Evolutionary conservation across 1,140 invertebrate genomes (phyloP).

Genomic region (Drosophila sp.): DNA sequence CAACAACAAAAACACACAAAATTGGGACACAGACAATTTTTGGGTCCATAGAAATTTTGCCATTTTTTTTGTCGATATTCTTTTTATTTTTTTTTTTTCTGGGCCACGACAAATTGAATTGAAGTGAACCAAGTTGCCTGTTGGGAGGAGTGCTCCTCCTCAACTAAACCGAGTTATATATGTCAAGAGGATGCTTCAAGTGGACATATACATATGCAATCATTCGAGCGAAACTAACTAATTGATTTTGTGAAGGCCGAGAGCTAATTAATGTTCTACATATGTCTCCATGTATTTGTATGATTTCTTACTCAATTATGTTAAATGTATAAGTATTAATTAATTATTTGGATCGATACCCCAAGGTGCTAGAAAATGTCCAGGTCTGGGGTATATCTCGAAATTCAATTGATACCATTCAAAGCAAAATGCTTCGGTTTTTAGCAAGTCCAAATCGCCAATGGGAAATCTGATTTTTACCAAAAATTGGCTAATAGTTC

Average conservation of each 20-base stretch:
- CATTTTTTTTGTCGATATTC: slow-evolving; percentile 40
- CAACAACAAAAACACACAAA: slow-evolving; percentile 32
- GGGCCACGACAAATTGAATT: slow-evolving; percentile 53
- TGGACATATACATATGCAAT: slow-evolving; percentile 27
- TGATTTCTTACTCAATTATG: slow-evolving; percentile 61
- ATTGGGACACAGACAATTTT: slow-evolving; percentile 44
- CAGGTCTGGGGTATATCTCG: slow-evolving; percentile 17
- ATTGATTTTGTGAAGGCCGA: slow-evolving; percentile 60
- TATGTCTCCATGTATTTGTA: slow-evolving; percentile 43
- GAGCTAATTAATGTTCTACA: slow-evolving; percentile 53
- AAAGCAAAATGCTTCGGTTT: slow-evolving; percentile 48
- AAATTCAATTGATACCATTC: slow-evolving; percentile 57
- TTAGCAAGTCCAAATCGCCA: slow-evolving; percentile 4
- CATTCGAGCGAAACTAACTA: slow-evolving; percentile 52
- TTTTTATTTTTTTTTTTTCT: slow-evolving; percentile 37
- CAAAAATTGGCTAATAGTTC: not conserved
- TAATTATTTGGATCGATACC: not conserved
- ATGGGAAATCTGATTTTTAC: slow-evolving; percentile 16
- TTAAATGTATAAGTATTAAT: slow-evolving; percentile 40
- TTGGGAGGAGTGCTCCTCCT: not conserved
- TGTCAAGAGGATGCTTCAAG: slow-evolving; percentile 40
- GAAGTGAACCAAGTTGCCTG: slow-evolving; percentile 29
- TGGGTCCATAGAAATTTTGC: slow-evolving; percentile 46
- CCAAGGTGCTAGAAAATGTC: slow-evolving; percentile 31
- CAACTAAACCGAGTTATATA: slow-evolving; percentile 8